Conservation (phyloP, 2,797 vertebrate species). For the Bufotes viridis region DNA sequence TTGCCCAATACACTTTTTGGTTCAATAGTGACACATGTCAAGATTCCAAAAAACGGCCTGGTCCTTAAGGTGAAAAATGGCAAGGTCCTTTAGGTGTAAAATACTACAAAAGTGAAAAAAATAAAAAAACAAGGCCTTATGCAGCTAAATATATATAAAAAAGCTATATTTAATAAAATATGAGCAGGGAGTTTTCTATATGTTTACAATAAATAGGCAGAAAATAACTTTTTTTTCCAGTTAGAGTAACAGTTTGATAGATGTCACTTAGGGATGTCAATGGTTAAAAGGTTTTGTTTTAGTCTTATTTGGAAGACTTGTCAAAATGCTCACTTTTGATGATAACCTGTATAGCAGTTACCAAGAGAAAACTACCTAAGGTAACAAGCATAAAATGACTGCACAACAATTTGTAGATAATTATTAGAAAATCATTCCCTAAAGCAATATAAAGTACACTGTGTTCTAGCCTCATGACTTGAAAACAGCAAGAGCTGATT, state of each 20-base stretch:
- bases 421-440: constrained; percentile 56
- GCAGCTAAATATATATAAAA: neutral
- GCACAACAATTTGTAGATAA: constrained; percentile 49
- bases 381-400: constrained; percentile 29
- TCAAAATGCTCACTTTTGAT: constrained; percentile 48
- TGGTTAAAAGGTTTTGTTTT: constrained; percentile 48
- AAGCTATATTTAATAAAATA: neutral
- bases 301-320: constrained; percentile 45
- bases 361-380: constrained; percentile 43
- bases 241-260: constrained; percentile 31
- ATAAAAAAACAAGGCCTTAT: neutral
- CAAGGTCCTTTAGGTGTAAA: neutral
- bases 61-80: too few relatives aligned
- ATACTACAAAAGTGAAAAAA: neutral
- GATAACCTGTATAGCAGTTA: constrained; percentile 53
- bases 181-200: neutral
- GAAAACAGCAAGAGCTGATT: constrained; percentile 60
- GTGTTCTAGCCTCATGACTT: constrained; percentile 36
- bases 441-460: constrained; percentile 49
- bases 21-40: too few relatives aligned
- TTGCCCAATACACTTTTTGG: too few relatives aligned
- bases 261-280: constrained; percentile 33
- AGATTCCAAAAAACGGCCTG: too few relatives aligned
- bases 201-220: neutral
- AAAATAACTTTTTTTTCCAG: neutral